Conservation (phyloP, 2,888 invertebrate species). For the Parnassius apollo region DNA sequence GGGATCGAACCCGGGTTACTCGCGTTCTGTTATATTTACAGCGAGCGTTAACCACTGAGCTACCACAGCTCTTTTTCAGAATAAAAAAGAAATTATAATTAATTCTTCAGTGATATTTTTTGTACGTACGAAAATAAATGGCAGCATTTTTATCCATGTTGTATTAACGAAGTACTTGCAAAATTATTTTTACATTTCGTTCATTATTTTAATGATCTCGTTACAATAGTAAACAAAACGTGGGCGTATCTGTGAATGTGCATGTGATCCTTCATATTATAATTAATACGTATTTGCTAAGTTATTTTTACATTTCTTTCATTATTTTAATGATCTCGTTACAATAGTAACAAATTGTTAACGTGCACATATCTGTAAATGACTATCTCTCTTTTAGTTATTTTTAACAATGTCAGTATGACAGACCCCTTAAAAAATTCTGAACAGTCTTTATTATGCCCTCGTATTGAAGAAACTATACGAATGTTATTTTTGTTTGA, state of each 20-base stretch:
- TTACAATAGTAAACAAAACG: neutral
- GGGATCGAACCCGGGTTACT: too few relatives aligned
- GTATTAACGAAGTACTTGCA: too few relatives aligned
- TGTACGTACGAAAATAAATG: too few relatives aligned
- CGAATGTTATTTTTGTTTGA: neutral
- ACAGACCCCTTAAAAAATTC: conserved; percentile 10
- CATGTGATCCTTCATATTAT: too few relatives aligned
- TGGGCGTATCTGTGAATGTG: neutral
- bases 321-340: conserved; percentile 20
- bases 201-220: conserved; percentile 22
- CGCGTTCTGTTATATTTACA: too few relatives aligned
- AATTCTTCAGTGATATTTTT: too few relatives aligned
- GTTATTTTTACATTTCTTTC: conserved; percentile 1
- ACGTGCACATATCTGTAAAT: neutral
- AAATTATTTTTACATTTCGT: neutral
- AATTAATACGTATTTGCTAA: too few relatives aligned
- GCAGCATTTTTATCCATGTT: too few relatives aligned
- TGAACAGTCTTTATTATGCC: conserved; percentile 4
- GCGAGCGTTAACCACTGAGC: too few relatives aligned
- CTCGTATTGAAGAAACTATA: neutral
- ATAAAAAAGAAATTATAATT: too few relatives aligned
- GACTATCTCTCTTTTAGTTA: conserved; percentile 2
- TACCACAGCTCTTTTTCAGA: too few relatives aligned
- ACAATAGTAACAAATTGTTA: neutral
- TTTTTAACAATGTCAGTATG: conserved; percentile 16